Conservation (phyloP, 2,888 invertebrate species). For the Pemphredon lugubris region DNA sequence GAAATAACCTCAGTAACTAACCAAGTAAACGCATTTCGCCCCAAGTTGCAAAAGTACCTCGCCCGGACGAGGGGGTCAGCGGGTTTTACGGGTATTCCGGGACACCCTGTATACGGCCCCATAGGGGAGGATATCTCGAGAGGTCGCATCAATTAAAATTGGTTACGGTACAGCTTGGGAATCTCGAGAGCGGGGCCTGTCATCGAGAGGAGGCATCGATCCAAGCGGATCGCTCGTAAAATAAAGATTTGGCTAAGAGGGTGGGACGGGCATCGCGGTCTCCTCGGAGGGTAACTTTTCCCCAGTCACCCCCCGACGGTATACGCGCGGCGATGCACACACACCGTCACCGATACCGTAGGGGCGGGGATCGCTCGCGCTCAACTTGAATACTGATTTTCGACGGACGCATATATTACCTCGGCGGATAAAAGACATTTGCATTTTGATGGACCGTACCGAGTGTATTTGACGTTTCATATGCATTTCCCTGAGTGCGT, state of each 20-base stretch:
- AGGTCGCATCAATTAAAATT: conserved; percentile 64
- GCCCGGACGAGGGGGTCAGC: too few relatives aligned
- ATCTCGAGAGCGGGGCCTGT: conserved; percentile 39
- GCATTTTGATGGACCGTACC: conserved; percentile 78
- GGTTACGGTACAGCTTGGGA: conserved; percentile 49
- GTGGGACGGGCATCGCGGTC: conserved; percentile 43
- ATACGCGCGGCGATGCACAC: conserved; percentile 37
- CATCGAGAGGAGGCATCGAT: conserved; percentile 48
- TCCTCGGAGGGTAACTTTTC: conserved; percentile 61
- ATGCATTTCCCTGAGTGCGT: conserved; percentile 68
- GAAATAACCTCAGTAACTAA: too few relatives aligned
- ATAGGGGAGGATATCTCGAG: conserved; percentile 20
- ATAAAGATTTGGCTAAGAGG: conserved; percentile 70
- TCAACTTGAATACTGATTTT: conserved; percentile 77
- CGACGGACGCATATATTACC: conserved; percentile 77
- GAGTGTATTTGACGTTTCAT: conserved; percentile 78
- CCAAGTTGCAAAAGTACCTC: too few relatives aligned
- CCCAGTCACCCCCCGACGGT: conserved; percentile 39
- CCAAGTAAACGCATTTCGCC: too few relatives aligned
- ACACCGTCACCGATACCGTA: conserved; percentile 63
- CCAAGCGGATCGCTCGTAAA: conserved; percentile 63
- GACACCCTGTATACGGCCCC: too few relatives aligned
- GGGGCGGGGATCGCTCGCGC: conserved; percentile 73
- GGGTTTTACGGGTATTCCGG: too few relatives aligned
- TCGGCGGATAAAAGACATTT: conserved; percentile 77